Evolutionary conservation across 92 coral and sea anemone species (phyloP), one percentile per base, ranked within the genome.

Genomic region (Siderastrea radians): DNA sequence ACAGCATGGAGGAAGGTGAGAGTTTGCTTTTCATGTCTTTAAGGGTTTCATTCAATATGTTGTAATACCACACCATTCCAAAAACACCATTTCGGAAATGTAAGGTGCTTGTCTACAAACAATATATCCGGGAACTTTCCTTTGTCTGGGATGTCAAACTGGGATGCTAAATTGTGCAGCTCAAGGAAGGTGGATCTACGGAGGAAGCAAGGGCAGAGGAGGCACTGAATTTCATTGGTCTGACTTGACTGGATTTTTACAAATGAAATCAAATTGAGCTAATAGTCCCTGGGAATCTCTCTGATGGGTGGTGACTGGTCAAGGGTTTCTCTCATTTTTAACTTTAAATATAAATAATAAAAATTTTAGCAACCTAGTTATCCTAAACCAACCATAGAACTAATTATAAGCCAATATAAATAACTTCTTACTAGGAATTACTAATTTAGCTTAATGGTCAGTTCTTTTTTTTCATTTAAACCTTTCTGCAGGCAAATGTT

Each of bases 21-120:
- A 74, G 78, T 74, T 74, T 74, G 64, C 63, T 74, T 10, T 74
- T 53, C 62, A 53, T 74, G 78, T 53, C 78, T 52, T 74, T 19
- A 55, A 14, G 79, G 64, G 47, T 74, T 74, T 54, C 61, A 53
- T 59, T 26, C n/a, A 74, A 26, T 74, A 19, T 74, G 63, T 74
- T 48, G n/a, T 48, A 52, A 5, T 52, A 53, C 79, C 79, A 74
- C 49, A 17, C 79, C 64, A n/a, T 52, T 12, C 19, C 16, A 4
- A 14, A 14, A 61, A 61, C 57, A 1, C 55, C 48, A 49, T 47
- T 71, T 71, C 55, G 79, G 63, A 15, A 2, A 6, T 6, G 46
- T 13, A 54, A 52, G 79, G 16, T 74, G 79, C 47, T 52, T 51
- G 15, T 72, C 58, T 74, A 7, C 15, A 74, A 46, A 17, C 79